Evolutionary conservation across 1,140 invertebrate species (phyloP).

Genomic region (Drosophila nigrodunni): DNA sequence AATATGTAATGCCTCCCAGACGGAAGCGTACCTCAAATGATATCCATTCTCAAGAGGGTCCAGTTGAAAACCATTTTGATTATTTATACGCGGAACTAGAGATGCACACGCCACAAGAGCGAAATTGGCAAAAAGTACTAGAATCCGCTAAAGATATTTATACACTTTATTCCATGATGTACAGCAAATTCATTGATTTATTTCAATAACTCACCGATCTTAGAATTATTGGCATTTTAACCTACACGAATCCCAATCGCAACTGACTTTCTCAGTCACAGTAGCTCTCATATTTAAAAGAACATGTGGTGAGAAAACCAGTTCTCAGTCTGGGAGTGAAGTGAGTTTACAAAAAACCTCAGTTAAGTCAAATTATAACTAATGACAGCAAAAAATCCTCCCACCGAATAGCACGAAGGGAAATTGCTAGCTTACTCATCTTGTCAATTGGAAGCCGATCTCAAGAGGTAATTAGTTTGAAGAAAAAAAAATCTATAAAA

Average conservation of each 20-base stretch:
- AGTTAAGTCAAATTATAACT: conserved; percentile 11
- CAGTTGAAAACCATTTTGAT: conserved; percentile 44
- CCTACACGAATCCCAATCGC: conserved; percentile 8
- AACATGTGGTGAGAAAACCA: conserved; percentile 18
- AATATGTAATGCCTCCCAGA: not conserved
- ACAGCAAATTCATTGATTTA: not conserved
- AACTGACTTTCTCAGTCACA: conserved; percentile 13
- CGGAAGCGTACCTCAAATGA: conserved; percentile 44
- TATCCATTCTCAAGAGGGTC: conserved; percentile 46
- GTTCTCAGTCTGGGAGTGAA: conserved; percentile 15
- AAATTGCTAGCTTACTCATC: conserved; percentile 18
- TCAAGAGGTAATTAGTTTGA: conserved; percentile 9
- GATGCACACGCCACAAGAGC: conserved; percentile 18
- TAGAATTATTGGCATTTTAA: conserved; percentile 15
- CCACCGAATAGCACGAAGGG: conserved; percentile 3
- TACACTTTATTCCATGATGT: not conserved
- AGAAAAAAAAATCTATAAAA: conserved; percentile 5
- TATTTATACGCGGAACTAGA: conserved; percentile 46
- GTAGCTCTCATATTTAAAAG: conserved; percentile 30
- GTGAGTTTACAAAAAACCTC: conserved; percentile 29
- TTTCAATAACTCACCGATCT: conserved; percentile 26
- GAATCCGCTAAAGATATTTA: conserved; percentile 5
- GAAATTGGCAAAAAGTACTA: conserved; percentile 34
- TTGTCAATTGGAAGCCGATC: conserved; percentile 15
- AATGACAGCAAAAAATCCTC: conserved; percentile 28